Percentiles rank a stretch among this genome's conserved stretches.
Conservation (phyloP, 53 echinoderm and acorn worm species). For the Luidia sarsii region DNA sequence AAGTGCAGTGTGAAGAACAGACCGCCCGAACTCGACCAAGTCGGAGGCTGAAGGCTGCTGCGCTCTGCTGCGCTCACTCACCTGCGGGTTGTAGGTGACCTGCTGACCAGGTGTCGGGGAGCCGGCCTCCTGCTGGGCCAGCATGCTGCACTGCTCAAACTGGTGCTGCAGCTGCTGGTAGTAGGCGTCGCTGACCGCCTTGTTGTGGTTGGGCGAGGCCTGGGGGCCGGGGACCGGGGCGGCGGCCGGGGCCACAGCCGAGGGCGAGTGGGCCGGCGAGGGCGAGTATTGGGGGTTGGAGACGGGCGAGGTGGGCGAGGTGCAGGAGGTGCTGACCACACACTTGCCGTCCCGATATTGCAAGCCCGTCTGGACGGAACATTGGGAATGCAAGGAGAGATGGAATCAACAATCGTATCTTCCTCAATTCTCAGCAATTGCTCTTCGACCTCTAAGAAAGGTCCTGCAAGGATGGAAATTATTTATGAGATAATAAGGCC, state of each 20-base stretch:
- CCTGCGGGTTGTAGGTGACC: slow-evolving; percentile 32
- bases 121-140: slow-evolving; percentile 61
- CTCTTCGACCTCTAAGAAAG: too few relatives aligned
- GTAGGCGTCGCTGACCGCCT: slow-evolving; percentile 68
- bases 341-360: slow-evolving; percentile 78
- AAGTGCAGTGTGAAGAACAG: too few relatives aligned
- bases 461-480: too few relatives aligned
- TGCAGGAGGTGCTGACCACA: slow-evolving; percentile 78
- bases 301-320: slow-evolving; percentile 96
- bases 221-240: slow-evolving; percentile 26
- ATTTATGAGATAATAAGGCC: too few relatives aligned
- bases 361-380: slow-evolving; percentile 59
- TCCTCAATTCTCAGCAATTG: too few relatives aligned
- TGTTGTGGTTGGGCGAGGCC: slow-evolving; percentile 68
- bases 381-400: not conserved
- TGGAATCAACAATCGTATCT: not conserved
- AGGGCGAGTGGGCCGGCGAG: slow-evolving; percentile 67
- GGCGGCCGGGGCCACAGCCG: slow-evolving; percentile 36
- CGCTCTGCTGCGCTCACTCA: too few relatives aligned
- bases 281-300: slow-evolving; percentile 94
- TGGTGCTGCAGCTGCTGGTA: slow-evolving; percentile 82
- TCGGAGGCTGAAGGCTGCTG: too few relatives aligned
- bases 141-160: slow-evolving; percentile 98
- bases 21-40: too few relatives aligned
- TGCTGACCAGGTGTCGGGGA: slow-evolving; percentile 39